phyloP scores from a whole-genome alignment of 1,140 invertebrate genomes.

The Trichonephila inaurata region DNA sequence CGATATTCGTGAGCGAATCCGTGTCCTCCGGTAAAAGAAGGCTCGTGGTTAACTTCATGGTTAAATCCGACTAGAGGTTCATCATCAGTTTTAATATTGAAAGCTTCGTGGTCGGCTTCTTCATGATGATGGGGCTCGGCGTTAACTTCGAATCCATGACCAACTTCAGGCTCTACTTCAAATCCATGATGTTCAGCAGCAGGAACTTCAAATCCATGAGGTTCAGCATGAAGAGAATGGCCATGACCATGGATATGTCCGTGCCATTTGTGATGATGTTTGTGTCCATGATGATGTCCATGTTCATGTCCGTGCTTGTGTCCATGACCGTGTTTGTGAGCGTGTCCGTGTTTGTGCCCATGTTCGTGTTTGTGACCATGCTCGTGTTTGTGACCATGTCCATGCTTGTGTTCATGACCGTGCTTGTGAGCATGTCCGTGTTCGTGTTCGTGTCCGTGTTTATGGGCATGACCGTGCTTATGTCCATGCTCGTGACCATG shows the following conservation, averaged over 20 bases:
- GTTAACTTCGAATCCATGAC: conserved; percentile 24
- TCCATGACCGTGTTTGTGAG: conserved; percentile 45
- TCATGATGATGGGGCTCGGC: conserved; percentile 40
- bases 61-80: conserved; percentile 34
- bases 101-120: conserved; percentile 27
- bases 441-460: conserved; percentile 50
- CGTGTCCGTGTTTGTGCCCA: conserved; percentile 49
- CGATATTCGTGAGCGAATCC: conserved; percentile 64
- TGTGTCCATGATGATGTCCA: conserved; percentile 26
- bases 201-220: conserved; percentile 53
- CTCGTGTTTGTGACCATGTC: conserved; percentile 47
- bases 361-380: conserved; percentile 59
- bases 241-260: conserved; percentile 52
- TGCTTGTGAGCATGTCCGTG: conserved; percentile 51
- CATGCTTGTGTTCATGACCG: conserved; percentile 44
- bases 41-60: conserved; percentile 23
- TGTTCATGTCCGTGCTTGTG: conserved; percentile 48
- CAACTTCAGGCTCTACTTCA: background rate
- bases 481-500: conserved; percentile 59
- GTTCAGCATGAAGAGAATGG: conserved; percentile 37
- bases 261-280: conserved; percentile 61
- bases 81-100: background rate
- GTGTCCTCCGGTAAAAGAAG: conserved; percentile 48
- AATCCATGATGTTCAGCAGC: conserved; percentile 56
- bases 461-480: conserved; percentile 49